A percentile compares a stretch with the other conserved stretches of the same genome.
Conservation (phyloP, 1,140 invertebrate species). For the Zaprionus inermis region DNA sequence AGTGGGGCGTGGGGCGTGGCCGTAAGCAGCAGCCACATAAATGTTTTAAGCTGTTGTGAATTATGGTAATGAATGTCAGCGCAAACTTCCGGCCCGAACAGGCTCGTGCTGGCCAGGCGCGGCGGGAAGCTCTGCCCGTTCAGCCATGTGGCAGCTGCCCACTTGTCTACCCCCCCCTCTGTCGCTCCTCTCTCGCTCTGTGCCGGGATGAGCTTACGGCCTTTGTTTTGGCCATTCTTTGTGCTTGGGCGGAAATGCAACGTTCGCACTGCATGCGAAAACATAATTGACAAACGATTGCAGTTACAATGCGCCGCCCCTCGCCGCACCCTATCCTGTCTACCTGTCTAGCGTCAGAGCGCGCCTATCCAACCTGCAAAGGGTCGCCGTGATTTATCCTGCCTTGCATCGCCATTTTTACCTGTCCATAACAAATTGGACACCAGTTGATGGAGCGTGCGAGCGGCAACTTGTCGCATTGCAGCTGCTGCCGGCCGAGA, state of each 20-base stretch:
- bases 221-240: constrained; percentile 54
- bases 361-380: no score
- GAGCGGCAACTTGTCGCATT: constrained; percentile 72
- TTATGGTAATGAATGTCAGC: constrained; percentile 83
- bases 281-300: constrained; percentile 74
- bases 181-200: neutral
- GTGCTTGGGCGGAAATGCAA: constrained; percentile 62
- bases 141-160: neutral
- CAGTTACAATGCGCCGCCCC: constrained; percentile 38
- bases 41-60: constrained; percentile 82
- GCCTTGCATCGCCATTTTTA: constrained; percentile 74
- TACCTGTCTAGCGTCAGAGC: no score
- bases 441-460: constrained; percentile 73
- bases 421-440: constrained; percentile 80
- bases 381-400: constrained; percentile 63
- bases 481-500: constrained; percentile 53
- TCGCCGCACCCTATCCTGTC: neutral
- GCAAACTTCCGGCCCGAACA: constrained; percentile 65
- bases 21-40: constrained; percentile 70
- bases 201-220: constrained; percentile 14
- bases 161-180: neutral
- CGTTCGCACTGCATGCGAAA: constrained; percentile 67
- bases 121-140: constrained; percentile 6
- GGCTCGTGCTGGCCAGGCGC: neutral
- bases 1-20: constrained; percentile 14